Conservation (phyloP, 2,888 invertebrate genomes). For the Idaea aversata region DNA sequence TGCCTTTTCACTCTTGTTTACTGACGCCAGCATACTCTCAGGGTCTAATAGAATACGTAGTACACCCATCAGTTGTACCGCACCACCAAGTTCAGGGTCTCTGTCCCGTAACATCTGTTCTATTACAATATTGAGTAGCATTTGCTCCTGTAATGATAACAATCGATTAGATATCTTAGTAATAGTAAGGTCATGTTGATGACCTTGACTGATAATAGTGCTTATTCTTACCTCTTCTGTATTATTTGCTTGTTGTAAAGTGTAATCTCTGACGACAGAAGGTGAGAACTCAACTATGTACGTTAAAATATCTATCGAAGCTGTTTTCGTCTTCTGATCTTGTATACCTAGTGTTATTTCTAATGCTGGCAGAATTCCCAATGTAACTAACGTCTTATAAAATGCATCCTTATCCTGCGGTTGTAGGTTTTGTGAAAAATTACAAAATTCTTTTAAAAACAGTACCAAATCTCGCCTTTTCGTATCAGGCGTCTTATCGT, state of each 20-base stretch:
- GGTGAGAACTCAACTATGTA: constrained; percentile 99
- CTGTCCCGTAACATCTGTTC: constrained; percentile 98
- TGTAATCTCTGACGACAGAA: constrained; percentile 97
- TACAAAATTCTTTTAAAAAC: constrained; percentile 99
- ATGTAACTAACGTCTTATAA: constrained; percentile 94
- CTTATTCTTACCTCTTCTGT: constrained; percentile 87
- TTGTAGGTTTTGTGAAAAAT: constrained; percentile 98
- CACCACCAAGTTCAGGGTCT: constrained; percentile 98
- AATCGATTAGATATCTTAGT: constrained; percentile 15
- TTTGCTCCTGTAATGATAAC: constrained; percentile 87
- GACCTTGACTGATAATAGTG: constrained; percentile 9
- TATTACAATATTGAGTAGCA: constrained; percentile 97
- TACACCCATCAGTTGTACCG: constrained; percentile 97
- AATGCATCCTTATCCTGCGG: constrained; percentile 98
- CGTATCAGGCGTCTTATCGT: constrained; percentile 90
- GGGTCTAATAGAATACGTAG: constrained; percentile 96
- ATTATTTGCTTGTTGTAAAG: constrained; percentile 94
- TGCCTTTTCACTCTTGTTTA: constrained; percentile 97
- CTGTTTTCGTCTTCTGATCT: constrained; percentile 96
- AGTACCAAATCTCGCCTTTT: constrained; percentile 96
- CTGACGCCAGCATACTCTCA: constrained; percentile 97
- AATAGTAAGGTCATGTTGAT: background rate
- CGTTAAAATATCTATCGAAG: constrained; percentile 98
- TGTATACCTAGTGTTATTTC: constrained; percentile 95
- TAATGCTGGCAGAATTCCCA: constrained; percentile 93